Percentiles rank a stretch among this genome's conserved stretches.
Evolutionary conservation across 2,888 invertebrate genomes (phyloP).

Genomic region (Heterodera filipjevi): DNA sequence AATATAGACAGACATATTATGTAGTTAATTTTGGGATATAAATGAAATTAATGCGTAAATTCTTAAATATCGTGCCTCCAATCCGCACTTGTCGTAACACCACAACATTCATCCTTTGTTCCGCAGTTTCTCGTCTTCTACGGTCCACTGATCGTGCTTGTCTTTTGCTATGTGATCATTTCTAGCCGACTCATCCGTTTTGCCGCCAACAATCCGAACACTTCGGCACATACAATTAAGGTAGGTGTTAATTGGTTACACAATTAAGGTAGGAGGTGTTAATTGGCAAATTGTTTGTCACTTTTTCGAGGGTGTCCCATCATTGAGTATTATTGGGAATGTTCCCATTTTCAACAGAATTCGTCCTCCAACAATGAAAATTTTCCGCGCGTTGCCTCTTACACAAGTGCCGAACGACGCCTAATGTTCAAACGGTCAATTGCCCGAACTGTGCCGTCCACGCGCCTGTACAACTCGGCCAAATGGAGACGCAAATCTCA

Average conservation of each 20-base stretch:
- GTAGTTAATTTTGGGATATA: too few species aligned
- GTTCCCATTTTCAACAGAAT: not conserved
- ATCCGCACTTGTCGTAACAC: too few species aligned
- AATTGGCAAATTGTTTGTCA: too few species aligned
- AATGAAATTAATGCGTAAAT: too few species aligned
- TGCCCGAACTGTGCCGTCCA: not conserved
- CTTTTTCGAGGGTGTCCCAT: too few species aligned
- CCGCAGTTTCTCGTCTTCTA: slow-evolving; percentile 62
- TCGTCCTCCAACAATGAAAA: not conserved
- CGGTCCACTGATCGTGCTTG: slow-evolving; percentile 57
- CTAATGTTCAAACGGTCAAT: not conserved
- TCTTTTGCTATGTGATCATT: slow-evolving; percentile 56
- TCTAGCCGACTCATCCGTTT: slow-evolving; percentile 56
- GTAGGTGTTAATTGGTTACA: not conserved
- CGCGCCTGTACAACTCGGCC: not conserved
- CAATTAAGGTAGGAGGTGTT: too few species aligned
- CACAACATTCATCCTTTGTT: too few species aligned
- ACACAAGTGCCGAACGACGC: not conserved
- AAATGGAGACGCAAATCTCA: slow-evolving; percentile 3
- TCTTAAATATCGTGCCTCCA: too few species aligned
- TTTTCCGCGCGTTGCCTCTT: not conserved
- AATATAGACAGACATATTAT: too few species aligned
- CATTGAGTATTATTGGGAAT: not conserved
- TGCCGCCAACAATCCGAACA: slow-evolving; percentile 35
- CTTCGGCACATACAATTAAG: slow-evolving; percentile 24